phyloP scores from a whole-genome alignment of 1,140 invertebrate genomes.

The Drosophila repleta region DNA sequence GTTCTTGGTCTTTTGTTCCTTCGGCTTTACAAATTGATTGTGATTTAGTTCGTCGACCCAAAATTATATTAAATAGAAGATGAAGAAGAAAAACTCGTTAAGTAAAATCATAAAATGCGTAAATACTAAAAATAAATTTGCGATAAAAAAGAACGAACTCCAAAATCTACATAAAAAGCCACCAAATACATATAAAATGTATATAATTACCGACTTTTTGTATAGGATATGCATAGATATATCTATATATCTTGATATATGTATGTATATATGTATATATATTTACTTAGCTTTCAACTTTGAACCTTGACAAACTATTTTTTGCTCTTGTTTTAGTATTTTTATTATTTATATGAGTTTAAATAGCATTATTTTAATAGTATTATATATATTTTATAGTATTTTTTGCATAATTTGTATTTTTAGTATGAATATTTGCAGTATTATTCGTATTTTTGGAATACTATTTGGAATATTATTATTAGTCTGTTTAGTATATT shows the following conservation, averaged over 20 bases:
- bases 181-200: not conserved
- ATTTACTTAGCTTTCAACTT: not conserved
- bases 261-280: not conserved
- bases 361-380: no score
- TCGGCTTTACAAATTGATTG: slow-evolving; percentile 1
- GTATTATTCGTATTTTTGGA: no score
- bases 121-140: not conserved
- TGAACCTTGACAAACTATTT: not conserved
- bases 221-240: not conserved
- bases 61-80: slow-evolving; percentile 2
- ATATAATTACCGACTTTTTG: not conserved
- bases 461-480: no score
- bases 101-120: not conserved
- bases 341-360: no score
- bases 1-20: not conserved
- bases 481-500: no score
- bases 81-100: slow-evolving; percentile 1
- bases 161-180: not conserved
- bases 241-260: not conserved
- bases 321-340: no score
- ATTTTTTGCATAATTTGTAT: no score
- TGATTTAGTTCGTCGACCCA: slow-evolving; percentile 18
- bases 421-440: no score
- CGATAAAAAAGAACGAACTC: not conserved
- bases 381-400: no score